These are phyloP conservation scores for Furcifer pardalis DNA, from an alignment of 2,797 vertebrate species.

Conservation along the genomic window DNA sequence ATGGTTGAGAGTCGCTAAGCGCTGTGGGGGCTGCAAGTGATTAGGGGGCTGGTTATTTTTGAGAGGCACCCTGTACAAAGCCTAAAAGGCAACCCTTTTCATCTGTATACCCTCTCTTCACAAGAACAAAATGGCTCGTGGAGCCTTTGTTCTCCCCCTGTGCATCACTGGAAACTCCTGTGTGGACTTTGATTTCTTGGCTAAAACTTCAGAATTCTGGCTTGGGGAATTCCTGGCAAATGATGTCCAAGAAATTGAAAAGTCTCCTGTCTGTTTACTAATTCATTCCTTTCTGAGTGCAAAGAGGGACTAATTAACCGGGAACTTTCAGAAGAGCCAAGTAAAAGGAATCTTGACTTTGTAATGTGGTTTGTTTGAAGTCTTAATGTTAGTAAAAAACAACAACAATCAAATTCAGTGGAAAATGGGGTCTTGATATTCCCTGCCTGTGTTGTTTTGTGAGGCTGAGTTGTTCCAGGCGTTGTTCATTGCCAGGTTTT, in stretches of 20 bases:
- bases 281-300: background rate
- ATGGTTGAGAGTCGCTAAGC: no score
- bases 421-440: background rate
- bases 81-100: no score
- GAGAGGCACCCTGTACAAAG: no score
- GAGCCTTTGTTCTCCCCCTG: no score
- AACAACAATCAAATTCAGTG: background rate
- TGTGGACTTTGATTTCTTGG: no score
- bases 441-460: background rate
- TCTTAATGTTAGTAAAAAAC: background rate
- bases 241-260: background rate
- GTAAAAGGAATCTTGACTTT: background rate
- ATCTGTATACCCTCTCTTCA: no score
- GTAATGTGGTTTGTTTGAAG: background rate
- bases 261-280: background rate
- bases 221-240: background rate
- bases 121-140: no score
- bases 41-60: no score
- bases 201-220: no score
- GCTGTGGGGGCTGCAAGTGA: no score
- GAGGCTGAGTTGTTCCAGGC: background rate
- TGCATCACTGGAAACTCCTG: no score
- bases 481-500: background rate
- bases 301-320: background rate
- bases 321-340: background rate